A percentile compares a stretch with the other conserved stretches of the same genome.
Conservation (phyloP, 2,113 vertebrate species). For the Stomatorhinus ivindoensis region DNA sequence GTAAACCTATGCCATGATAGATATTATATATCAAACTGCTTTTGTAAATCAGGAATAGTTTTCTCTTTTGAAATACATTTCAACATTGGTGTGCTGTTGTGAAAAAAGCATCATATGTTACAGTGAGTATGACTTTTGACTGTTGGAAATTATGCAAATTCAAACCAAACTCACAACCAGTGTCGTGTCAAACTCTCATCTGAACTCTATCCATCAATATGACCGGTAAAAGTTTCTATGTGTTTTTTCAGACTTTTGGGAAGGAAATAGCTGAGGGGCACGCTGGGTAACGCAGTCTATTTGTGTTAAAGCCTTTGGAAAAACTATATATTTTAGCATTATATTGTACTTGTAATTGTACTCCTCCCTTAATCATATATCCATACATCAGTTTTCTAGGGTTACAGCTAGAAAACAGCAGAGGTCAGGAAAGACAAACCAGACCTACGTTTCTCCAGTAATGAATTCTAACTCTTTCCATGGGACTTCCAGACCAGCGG, state of each 20-base stretch:
- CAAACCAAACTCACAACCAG: conserved; percentile 11
- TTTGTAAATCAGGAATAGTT: not conserved
- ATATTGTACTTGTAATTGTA: not conserved
- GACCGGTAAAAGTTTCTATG: not conserved
- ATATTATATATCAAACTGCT: not conserved
- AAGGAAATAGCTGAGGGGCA: not conserved
- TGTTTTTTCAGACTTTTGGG: not conserved
- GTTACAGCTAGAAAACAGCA: not conserved
- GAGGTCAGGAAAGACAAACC: not conserved
- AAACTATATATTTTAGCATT: conserved; percentile 8
- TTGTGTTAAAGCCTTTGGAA: not conserved
- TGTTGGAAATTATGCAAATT: conserved; percentile 8
- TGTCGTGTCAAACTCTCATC: not conserved
- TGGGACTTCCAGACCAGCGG: not conserved
- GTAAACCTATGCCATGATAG: not conserved
- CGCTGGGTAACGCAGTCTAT: conserved; percentile 12
- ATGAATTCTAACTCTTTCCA: not conserved
- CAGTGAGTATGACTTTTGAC: not conserved
- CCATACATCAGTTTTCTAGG: not conserved
- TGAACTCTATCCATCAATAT: not conserved
- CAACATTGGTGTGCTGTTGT: not conserved
- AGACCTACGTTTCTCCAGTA: not conserved
- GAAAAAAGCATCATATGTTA: not conserved
- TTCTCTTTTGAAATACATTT: not conserved
- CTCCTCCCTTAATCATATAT: not conserved